Conservation (phyloP, 1,140 invertebrate species). For the Phortica variegata region DNA sequence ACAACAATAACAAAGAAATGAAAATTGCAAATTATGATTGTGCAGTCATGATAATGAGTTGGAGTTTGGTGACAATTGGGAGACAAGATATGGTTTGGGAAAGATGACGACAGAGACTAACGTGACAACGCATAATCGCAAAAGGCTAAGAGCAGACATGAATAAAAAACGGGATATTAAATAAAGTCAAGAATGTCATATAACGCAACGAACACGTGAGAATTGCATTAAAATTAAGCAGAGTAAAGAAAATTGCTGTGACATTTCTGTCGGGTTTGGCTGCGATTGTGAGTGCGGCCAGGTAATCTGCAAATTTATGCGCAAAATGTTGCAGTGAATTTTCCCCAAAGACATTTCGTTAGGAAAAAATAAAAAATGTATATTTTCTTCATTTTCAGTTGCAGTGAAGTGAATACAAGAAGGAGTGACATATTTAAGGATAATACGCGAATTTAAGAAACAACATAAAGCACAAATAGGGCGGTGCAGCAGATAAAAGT, state of each 20-base stretch:
- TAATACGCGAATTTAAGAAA: no score
- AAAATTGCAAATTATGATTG: no score
- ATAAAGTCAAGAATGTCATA: no score
- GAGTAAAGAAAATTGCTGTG: constrained; percentile 28
- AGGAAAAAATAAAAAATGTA: constrained; percentile 29
- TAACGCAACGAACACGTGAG: constrained; percentile 44
- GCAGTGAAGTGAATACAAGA: constrained; percentile 18
- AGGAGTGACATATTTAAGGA: not conserved
- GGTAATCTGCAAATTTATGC: constrained; percentile 50
- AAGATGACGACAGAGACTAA: no score
- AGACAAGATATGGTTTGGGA: no score
- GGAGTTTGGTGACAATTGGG: no score
- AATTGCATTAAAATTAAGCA: constrained; percentile 51
- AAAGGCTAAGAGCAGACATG: constrained; percentile 5
- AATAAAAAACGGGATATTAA: not conserved
- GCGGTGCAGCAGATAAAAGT: constrained; percentile 28
- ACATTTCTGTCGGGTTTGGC: not conserved
- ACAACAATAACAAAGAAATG: no score
- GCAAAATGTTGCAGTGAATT: constrained; percentile 43
- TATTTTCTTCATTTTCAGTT: constrained; percentile 32
- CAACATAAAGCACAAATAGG: not conserved
- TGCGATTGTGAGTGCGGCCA: no score
- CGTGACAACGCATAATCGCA: constrained; percentile 11
- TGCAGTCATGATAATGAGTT: no score
- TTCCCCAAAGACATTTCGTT: constrained; percentile 12